A percentile compares a stretch with the other conserved stretches of the same genome.
Conservation (phyloP, 2,113 vertebrate genomes). For the Rhabdomys dilectus region DNA sequence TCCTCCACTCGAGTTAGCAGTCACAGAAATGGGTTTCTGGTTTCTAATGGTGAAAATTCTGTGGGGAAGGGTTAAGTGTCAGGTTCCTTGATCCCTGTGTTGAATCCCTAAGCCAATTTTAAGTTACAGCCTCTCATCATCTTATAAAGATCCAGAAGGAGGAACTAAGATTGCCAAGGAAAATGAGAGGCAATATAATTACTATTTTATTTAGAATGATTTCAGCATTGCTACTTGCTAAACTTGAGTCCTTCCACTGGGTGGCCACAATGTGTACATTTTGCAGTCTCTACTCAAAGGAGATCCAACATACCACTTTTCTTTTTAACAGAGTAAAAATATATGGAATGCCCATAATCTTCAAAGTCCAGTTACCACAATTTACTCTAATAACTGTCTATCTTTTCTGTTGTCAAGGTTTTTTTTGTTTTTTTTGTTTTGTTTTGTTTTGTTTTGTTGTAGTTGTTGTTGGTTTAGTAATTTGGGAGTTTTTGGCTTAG, state of each 20-base stretch:
- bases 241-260: conserved; percentile 81
- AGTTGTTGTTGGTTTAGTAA: background rate
- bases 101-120: conserved; percentile 64
- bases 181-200: conserved; percentile 78
- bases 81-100: conserved; percentile 22
- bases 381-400: background rate
- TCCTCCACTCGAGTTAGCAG: conserved; percentile 73
- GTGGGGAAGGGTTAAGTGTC: conserved; percentile 11
- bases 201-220: conserved; percentile 68
- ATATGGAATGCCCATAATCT: conserved; percentile 41
- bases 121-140: conserved; percentile 16
- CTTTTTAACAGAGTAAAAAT: background rate
- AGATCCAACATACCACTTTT: conserved; percentile 60
- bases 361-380: conserved; percentile 43
- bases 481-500: conserved; percentile 38
- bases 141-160: background rate
- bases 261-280: conserved; percentile 78
- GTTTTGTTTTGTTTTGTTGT: no score
- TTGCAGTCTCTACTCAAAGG: conserved; percentile 17
- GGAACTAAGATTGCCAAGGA: conserved; percentile 70
- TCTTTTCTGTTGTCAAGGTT: conserved; percentile 19
- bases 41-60: background rate
- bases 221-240: conserved; percentile 79
- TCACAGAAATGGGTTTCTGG: conserved; percentile 73
- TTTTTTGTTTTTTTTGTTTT: no score